A percentile compares a stretch with the other conserved stretches of the same genome.
phyloP scores from a whole-genome alignment of 2,797 vertebrate species.

The Remorina albescens region DNA sequence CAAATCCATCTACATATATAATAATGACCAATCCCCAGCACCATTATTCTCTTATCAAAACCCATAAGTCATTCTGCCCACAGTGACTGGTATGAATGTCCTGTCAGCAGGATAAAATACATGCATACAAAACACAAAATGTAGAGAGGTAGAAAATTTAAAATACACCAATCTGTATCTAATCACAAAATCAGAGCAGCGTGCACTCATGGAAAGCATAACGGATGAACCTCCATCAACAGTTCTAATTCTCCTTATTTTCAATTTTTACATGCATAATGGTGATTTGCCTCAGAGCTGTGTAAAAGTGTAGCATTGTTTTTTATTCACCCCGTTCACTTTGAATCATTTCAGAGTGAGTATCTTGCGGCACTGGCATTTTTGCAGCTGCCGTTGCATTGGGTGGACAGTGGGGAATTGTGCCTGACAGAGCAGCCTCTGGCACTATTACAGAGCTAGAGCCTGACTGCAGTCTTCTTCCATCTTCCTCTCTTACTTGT shows the following conservation, averaged over 20 bases:
- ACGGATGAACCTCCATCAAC: constrained; percentile 36
- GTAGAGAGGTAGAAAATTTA: constrained; percentile 30
- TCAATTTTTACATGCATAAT: constrained; percentile 28
- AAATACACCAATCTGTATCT: constrained; percentile 43
- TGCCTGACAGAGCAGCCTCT: constrained; percentile 74
- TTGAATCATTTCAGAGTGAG: constrained; percentile 66
- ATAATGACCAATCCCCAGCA: constrained; percentile 72
- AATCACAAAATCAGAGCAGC: constrained; percentile 54
- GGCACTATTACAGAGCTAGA: constrained; percentile 54
- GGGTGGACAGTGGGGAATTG: constrained; percentile 69
- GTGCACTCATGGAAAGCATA: constrained; percentile 38
- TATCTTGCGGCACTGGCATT: constrained; percentile 65
- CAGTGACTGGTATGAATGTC: constrained; percentile 58
- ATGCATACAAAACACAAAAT: constrained; percentile 38
- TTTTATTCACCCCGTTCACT: constrained; percentile 41
- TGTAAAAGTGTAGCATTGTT: constrained; percentile 37
- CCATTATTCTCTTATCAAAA: constrained; percentile 82
- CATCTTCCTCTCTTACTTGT: constrained; percentile 42
- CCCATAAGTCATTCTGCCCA: constrained; percentile 78
- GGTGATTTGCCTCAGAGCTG: constrained; percentile 42
- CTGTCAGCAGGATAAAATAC: constrained; percentile 25
- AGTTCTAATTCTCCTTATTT: constrained; percentile 7
- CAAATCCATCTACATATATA: constrained; percentile 63
- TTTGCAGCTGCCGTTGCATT: constrained; percentile 59
- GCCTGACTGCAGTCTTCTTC: constrained; percentile 69